phyloP scores from a whole-genome alignment of 2,888 invertebrate species.

The Eilema griseolum region DNA sequence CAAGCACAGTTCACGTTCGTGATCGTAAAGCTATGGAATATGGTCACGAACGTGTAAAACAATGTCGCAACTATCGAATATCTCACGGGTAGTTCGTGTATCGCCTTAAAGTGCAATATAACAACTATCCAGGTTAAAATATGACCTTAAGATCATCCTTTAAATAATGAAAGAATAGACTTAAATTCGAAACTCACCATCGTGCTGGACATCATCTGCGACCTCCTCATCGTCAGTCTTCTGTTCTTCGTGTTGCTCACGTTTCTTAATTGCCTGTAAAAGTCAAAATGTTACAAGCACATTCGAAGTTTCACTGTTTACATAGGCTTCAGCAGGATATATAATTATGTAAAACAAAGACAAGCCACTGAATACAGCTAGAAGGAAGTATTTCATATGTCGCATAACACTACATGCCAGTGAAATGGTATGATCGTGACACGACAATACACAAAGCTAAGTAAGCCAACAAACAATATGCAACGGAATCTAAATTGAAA shows the following conservation, averaged over 20 bases:
- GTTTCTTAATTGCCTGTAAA: slow-evolving; percentile 84
- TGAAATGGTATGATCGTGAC: slow-evolving; percentile 68
- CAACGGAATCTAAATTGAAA: slow-evolving; percentile 81
- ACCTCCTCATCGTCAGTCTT: slow-evolving; percentile 81
- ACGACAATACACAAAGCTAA: slow-evolving; percentile 69
- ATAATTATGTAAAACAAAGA: slow-evolving; percentile 54
- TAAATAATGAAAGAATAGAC: slow-evolving; percentile 20
- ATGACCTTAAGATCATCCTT: slow-evolving; percentile 26
- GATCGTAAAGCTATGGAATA: slow-evolving; percentile 67
- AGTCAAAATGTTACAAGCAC: slow-evolving; percentile 38
- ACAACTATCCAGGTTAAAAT: background rate
- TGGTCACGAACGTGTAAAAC: slow-evolving; percentile 80
- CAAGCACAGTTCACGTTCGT: slow-evolving; percentile 66
- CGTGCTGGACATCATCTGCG: slow-evolving; percentile 73
- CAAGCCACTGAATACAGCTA: slow-evolving; percentile 60
- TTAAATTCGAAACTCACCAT: slow-evolving; percentile 68
- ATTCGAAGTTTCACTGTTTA: slow-evolving; percentile 37
- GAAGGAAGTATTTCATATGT: slow-evolving; percentile 57
- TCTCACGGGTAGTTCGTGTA: slow-evolving; percentile 64
- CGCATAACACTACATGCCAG: slow-evolving; percentile 60
- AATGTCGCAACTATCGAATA: slow-evolving; percentile 73
- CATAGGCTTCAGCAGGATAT: slow-evolving; percentile 38
- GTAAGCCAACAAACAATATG: slow-evolving; percentile 72
- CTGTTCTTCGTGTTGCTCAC: slow-evolving; percentile 76
- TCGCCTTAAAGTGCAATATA: slow-evolving; percentile 35